Percentiles rank a stretch among this genome's conserved stretches.
Conservation (phyloP, 2,797 vertebrate species). For the Botia almorhae region DNA sequence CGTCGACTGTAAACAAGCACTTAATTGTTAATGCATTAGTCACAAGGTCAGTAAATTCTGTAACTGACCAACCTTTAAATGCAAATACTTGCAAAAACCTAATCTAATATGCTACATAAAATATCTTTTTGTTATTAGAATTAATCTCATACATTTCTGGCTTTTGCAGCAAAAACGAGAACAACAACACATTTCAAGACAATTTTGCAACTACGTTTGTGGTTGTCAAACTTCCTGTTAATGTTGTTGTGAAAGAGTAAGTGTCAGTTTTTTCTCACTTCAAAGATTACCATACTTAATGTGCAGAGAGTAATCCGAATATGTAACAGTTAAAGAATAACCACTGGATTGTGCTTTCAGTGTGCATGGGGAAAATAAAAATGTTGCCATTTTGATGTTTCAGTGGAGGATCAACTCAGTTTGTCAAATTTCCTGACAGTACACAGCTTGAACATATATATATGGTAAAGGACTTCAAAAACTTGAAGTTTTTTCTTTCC, state of each 20-base stretch:
- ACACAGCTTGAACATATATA: constrained; percentile 30
- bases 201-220: constrained; percentile 44
- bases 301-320: background rate
- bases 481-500: background rate
- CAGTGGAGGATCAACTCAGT: constrained; percentile 45
- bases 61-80: background rate
- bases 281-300: background rate
- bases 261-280: constrained; percentile 13
- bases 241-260: constrained; percentile 56
- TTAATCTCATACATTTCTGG: background rate
- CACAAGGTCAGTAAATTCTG: constrained; percentile 49
- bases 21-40: constrained; percentile 49
- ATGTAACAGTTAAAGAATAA: background rate
- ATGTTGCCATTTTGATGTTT: constrained; percentile 3
- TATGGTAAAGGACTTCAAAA: constrained; percentile 16
- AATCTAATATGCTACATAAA: too few relatives aligned
- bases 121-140: background rate
- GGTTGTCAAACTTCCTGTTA: constrained; percentile 46
- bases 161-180: constrained; percentile 55
- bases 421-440: constrained; percentile 24
- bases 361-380: background rate
- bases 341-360: background rate
- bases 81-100: background rate
- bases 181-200: constrained; percentile 52
- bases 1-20: constrained; percentile 8